Conservation (phyloP, 2,888 invertebrate genomes). For the Eledona agricola region DNA sequence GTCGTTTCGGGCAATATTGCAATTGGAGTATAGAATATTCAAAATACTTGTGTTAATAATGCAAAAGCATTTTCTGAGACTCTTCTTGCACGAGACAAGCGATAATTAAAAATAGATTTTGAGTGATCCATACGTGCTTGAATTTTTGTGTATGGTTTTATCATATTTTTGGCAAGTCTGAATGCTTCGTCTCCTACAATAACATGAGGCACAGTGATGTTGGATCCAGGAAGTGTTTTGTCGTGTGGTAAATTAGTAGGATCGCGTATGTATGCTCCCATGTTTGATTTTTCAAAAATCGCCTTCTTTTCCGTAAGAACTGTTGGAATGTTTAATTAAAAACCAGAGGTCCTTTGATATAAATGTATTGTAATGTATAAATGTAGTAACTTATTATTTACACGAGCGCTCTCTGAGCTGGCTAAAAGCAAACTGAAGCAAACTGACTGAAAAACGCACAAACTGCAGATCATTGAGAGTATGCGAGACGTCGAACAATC, state of each 20-base stretch:
- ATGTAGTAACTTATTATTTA: too few relatives aligned
- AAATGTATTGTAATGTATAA: too few relatives aligned
- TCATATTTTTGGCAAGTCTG: conserved; percentile 25
- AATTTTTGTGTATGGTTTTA: conserved; percentile 35
- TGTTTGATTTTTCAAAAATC: conserved; percentile 34
- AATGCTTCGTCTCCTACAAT: conserved; percentile 42
- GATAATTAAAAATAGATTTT: conserved; percentile 39
- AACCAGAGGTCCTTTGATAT: too few relatives aligned
- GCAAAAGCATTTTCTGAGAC: conserved; percentile 42
- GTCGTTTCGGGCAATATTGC: conserved; percentile 31
- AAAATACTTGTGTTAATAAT: conserved; percentile 37
- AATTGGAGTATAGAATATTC: conserved; percentile 41
- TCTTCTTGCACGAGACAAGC: conserved; percentile 35
- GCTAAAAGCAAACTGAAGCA: too few relatives aligned
- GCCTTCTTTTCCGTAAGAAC: conserved; percentile 40
- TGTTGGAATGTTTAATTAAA: too few relatives aligned
- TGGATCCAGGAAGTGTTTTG: conserved; percentile 9
- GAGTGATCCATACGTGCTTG: conserved; percentile 10
- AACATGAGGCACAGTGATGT: too few relatives aligned
- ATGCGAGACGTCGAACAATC: too few relatives aligned
- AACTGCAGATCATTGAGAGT: too few relatives aligned
- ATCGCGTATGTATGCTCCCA: neutral
- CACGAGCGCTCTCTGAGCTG: too few relatives aligned
- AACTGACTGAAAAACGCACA: too few relatives aligned
- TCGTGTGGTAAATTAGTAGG: conserved; percentile 3